Evolutionary conservation across 2,888 invertebrate genomes (phyloP), one percentile per base, ranked within the genome.

Genomic region (Mantis religiosa): DNA sequence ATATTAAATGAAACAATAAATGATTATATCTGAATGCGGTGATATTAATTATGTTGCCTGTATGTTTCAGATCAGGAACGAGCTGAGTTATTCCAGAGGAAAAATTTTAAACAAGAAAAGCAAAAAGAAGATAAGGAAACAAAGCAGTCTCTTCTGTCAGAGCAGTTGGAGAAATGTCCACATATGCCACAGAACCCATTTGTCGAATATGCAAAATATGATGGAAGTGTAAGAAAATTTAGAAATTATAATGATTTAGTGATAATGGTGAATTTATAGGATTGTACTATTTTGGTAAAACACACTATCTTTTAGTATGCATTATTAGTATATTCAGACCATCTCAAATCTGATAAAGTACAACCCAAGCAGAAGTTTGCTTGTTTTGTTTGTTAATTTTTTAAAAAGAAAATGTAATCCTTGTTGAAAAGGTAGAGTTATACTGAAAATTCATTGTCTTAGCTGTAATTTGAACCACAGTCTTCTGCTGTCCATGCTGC

Each of bases 121-220:
- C 92, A 89, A 91, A 92, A 87, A 90, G 89, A 89, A 88, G 81
- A 41, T 84, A 89, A 81, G 87, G 0, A 91, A 90, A 90, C 92
- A 91, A 92, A 93, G 91, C 93, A 93, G 91, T 98, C 98, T 41
- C 93, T 96, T 90, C 93, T 99, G 84, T 94, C 97, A 0, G 95
- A 97, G 91, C 96, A 97, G 91, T 93, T 99, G 85, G 95, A 96
- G 91, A 96, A 96, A 91, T 97, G 96, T 91, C 97, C 97, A 0
- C 95, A 96, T 91, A 93, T 97, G 90, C 97, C 97, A 0, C 95
- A 96, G 92, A 98, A 98, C 93, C 98, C 98, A 88, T 99, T 97
- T 93, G 95, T 97, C 90, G 97, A 97, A 92, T 99, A 96, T 94
- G 97, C 98, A 4, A 97, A 97, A 93, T 99, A 97, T 93, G 98